Evolutionary conservation across 2,113 vertebrate species (phyloP).

Genomic region (Chlamydotis undulata): DNA sequence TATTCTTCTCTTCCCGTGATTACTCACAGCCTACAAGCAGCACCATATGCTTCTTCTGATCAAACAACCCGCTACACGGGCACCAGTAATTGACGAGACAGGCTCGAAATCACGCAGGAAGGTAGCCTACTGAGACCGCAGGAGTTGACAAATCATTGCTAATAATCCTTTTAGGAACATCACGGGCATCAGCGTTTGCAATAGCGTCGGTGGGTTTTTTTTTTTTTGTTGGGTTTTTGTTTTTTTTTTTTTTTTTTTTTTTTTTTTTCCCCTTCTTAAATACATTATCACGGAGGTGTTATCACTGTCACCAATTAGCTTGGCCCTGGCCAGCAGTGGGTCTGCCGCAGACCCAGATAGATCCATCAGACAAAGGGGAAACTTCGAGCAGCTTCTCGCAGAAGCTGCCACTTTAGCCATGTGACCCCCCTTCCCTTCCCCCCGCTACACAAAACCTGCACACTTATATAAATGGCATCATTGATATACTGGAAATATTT

Average conservation of each 20-base stretch:
- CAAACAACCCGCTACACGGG: constrained; percentile 79
- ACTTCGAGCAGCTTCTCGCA: too few species aligned
- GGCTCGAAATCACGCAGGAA: constrained; percentile 84
- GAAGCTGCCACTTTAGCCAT: too few species aligned
- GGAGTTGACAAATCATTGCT: constrained; percentile 81
- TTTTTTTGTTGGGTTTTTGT: too few species aligned
- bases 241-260: too few species aligned
- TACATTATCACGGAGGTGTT: too few species aligned
- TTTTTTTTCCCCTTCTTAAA: too few species aligned
- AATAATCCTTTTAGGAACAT: constrained; percentile 82
- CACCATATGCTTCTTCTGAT: constrained; percentile 85
- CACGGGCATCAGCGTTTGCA: constrained; percentile 64
- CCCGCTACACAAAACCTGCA: too few species aligned
- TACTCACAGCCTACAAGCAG: constrained; percentile 74
- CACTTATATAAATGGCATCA: not conserved
- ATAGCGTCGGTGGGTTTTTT: not conserved
- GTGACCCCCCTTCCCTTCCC: too few species aligned
- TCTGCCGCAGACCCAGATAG: too few species aligned
- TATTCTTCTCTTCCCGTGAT: constrained; percentile 68
- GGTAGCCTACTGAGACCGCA: constrained; percentile 80
- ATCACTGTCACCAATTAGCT: too few species aligned
- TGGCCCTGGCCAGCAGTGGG: too few species aligned
- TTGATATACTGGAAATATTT: not conserved
- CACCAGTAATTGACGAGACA: constrained; percentile 84
- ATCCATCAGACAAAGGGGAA: too few species aligned